These are phyloP conservation scores for Chrysolina americana DNA, from an alignment of 2,888 invertebrate genomes.

Conservation along the genomic window DNA sequence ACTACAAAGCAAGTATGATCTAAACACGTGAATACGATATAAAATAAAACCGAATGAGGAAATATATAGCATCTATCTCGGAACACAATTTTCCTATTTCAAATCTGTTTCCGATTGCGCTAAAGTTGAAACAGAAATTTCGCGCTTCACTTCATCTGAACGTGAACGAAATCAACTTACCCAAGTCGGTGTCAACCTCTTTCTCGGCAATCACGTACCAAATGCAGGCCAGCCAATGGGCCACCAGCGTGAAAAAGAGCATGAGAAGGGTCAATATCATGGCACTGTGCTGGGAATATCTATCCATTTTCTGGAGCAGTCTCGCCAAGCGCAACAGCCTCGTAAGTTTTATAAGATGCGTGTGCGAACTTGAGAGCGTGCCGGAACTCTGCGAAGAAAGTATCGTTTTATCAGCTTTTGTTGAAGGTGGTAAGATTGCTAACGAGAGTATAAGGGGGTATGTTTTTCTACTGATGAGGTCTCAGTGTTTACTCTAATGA, in stretches of 20 bases:
- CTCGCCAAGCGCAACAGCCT: slow-evolving; percentile 90
- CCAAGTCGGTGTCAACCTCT: slow-evolving; percentile 77
- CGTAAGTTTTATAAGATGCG: slow-evolving; percentile 94
- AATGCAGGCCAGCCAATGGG: slow-evolving; percentile 97
- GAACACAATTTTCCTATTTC: background rate
- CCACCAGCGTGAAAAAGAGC: slow-evolving; percentile 93
- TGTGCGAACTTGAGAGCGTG: slow-evolving; percentile 72
- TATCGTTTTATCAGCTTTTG: background rate
- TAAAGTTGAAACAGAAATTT: background rate
- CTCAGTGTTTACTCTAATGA: too few species aligned
- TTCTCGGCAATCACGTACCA: slow-evolving; percentile 97
- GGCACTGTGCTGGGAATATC: slow-evolving; percentile 96
- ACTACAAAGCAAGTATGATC: too few species aligned
- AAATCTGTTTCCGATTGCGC: background rate
- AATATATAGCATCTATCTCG: too few species aligned
- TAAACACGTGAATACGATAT: too few species aligned
- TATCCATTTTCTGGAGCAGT: slow-evolving; percentile 95
- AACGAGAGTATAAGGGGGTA: too few species aligned
- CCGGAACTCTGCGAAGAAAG: slow-evolving; percentile 50
- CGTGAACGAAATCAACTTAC: slow-evolving; percentile 72
- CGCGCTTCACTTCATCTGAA: background rate
- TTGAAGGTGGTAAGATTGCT: background rate
- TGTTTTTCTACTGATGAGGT: too few species aligned
- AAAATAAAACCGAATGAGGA: too few species aligned
- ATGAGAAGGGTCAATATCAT: slow-evolving; percentile 94